Evolutionary conservation across 2,113 vertebrate species (phyloP).

Genomic region (Mola mola): DNA sequence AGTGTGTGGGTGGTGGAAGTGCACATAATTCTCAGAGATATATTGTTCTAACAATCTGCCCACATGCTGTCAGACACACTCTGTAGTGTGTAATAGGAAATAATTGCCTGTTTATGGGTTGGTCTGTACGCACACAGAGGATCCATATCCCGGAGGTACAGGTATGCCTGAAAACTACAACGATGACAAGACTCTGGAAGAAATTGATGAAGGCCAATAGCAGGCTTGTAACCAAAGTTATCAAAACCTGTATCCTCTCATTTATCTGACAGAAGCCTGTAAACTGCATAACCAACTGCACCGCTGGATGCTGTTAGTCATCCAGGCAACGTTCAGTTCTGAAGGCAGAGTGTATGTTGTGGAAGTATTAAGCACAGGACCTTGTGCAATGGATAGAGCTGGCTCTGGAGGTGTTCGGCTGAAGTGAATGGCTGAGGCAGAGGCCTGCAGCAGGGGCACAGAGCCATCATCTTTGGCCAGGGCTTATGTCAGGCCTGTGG

Average conservation of each 20-base stretch:
- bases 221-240: constrained; percentile 39
- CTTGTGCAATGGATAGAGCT: constrained; percentile 32
- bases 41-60: constrained; percentile 54
- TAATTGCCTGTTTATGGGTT: constrained; percentile 64
- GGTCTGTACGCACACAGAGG: constrained; percentile 37
- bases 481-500: constrained; percentile 58
- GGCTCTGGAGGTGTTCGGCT: constrained; percentile 40
- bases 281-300: constrained; percentile 11
- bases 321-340: constrained; percentile 10
- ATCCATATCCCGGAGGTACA: constrained; percentile 23
- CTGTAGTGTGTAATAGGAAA: constrained; percentile 56
- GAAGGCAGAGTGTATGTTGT: constrained; percentile 20
- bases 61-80: constrained; percentile 48
- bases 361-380: constrained; percentile 39
- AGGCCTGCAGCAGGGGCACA: constrained; percentile 47
- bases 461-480: constrained; percentile 56
- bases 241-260: constrained; percentile 35
- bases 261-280: constrained; percentile 37
- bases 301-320: constrained; percentile 11
- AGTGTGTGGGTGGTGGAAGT: constrained; percentile 31
- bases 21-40: constrained; percentile 33
- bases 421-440: constrained; percentile 51
- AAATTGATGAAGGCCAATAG: constrained; percentile 17
- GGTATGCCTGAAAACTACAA: constrained; percentile 27
- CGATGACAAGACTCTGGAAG: constrained; percentile 32